phyloP scores from a whole-genome alignment of 2,888 invertebrate genomes.

The Cerceris rybyensis region DNA sequence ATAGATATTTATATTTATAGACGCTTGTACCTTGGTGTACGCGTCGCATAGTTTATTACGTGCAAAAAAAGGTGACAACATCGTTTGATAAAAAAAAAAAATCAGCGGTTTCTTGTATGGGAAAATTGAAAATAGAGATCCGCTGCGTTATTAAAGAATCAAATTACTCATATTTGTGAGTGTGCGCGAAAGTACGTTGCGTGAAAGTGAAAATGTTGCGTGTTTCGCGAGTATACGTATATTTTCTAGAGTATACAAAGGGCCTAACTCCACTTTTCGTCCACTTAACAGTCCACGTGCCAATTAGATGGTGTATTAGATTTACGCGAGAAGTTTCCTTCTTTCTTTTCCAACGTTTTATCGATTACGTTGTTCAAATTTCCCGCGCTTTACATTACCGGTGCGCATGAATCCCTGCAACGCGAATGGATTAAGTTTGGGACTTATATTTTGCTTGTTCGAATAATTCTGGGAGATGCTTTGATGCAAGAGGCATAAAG shows the following conservation, averaged over 20 bases:
- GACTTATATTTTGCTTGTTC: no score
- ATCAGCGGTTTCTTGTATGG: not conserved
- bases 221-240: constrained; percentile 14
- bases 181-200: constrained; percentile 11
- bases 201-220: not conserved
- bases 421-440: no score
- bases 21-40: constrained; percentile 50
- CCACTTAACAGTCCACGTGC: constrained; percentile 28
- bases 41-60: constrained; percentile 55
- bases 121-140: not conserved
- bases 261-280: constrained; percentile 52
- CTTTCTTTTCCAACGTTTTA: not conserved
- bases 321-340: not conserved
- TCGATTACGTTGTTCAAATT: not conserved
- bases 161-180: constrained; percentile 35
- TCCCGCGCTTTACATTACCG: not conserved
- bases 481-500: no score
- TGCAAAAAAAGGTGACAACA: constrained; percentile 42
- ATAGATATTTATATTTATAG: constrained; percentile 49
- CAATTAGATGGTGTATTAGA: not conserved
- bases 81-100: constrained; percentile 29
- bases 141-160: not conserved
- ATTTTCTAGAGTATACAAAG: constrained; percentile 39
- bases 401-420: not conserved
- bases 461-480: no score